Evolutionary conservation across 2,888 invertebrate species (phyloP).

Genomic region (Tiliacea aurago): DNA sequence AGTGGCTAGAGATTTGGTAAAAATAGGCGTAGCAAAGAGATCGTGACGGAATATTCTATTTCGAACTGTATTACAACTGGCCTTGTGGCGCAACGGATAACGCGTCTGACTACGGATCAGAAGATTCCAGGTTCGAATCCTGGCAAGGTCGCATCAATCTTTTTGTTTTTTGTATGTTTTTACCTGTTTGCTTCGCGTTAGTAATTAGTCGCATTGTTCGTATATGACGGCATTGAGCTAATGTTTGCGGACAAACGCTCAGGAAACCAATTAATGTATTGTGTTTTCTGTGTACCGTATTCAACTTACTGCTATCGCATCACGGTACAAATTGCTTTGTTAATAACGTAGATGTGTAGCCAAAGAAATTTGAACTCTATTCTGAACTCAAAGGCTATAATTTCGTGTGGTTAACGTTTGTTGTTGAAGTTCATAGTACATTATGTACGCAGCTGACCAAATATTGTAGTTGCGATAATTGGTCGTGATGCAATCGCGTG

Average conservation of each 20-base stretch:
- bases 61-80: constrained; percentile 64
- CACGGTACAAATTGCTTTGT: constrained; percentile 74
- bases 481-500: constrained; percentile 89
- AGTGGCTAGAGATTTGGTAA: background rate
- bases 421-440: constrained; percentile 74
- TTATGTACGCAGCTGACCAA: constrained; percentile 88
- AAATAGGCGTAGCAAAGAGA: constrained; percentile 13
- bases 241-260: constrained; percentile 82
- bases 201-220: constrained; percentile 81
- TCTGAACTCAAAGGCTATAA: constrained; percentile 25
- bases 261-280: constrained; percentile 70
- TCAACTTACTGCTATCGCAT: constrained; percentile 66
- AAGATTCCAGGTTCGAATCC: constrained; percentile 93
- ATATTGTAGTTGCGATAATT: constrained; percentile 90
- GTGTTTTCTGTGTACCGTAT: constrained; percentile 59
- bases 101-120: constrained; percentile 94
- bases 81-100: constrained; percentile 93
- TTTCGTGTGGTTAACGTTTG: constrained; percentile 53
- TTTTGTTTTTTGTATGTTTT: constrained; percentile 72
- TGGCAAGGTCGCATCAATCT: constrained; percentile 92
- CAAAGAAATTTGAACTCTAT: constrained; percentile 62
- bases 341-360: constrained; percentile 24
- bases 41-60: constrained; percentile 60
- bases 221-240: constrained; percentile 79
- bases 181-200: constrained; percentile 70